Evolutionary conservation across 2,888 invertebrate genomes (phyloP).

Genomic region (Nomada hirtipes): DNA sequence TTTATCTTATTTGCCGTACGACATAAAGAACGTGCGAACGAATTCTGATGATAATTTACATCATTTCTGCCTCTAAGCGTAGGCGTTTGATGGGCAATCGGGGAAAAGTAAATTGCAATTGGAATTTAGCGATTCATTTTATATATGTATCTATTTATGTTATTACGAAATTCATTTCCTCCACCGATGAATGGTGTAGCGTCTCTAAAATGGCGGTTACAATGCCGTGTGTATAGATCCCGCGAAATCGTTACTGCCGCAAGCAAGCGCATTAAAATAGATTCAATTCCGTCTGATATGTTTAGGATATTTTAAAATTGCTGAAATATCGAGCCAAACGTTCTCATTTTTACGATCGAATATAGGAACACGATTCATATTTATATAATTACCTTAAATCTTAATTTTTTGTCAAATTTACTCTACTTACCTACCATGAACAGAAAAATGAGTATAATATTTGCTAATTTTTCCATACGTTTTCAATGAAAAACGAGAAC

Average conservation of each 20-base stretch:
- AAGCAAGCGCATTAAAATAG: slow-evolving; percentile 16
- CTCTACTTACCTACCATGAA: no score
- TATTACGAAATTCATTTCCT: background rate
- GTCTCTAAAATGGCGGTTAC: slow-evolving; percentile 63
- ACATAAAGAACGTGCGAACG: slow-evolving; percentile 3
- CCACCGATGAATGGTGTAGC: slow-evolving; percentile 23
- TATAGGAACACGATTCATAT: no score
- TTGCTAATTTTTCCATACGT: no score
- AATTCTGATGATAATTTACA: background rate
- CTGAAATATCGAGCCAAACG: background rate
- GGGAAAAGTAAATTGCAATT: background rate
- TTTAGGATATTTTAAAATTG: background rate
- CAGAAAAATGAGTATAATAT: no score
- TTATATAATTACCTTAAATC: no score
- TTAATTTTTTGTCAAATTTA: no score
- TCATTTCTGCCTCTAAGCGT: background rate
- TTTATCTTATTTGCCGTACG: slow-evolving; percentile 18
- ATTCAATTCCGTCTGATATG: background rate
- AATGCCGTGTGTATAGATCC: slow-evolving; percentile 36
- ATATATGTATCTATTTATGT: no score
- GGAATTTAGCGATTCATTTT: no score
- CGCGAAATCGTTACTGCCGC: slow-evolving; percentile 46
- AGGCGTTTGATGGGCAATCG: background rate
- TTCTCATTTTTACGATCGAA: no score
- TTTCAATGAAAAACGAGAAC: no score